A percentile compares a stretch with the other conserved stretches of the same genome.
phyloP scores from a whole-genome alignment of 2,797 vertebrate species.

The Chaetodon trifasciatus region DNA sequence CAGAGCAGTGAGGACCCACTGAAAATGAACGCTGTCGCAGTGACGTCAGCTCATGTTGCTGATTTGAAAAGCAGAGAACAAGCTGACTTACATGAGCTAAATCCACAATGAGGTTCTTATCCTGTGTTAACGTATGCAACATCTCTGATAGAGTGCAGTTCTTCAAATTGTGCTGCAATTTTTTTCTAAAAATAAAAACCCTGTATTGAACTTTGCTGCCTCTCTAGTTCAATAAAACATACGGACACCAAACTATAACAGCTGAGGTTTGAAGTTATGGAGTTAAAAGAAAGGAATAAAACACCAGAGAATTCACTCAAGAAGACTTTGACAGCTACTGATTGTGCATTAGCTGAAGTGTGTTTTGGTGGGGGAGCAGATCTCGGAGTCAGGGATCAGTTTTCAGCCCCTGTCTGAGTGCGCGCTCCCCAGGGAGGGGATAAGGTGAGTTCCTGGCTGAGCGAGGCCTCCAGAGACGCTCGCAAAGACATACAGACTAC shows the following conservation, averaged over 20 bases:
- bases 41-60: background rate
- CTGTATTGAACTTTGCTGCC: background rate
- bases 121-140: background rate
- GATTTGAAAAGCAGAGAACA: constrained; percentile 2
- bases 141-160: background rate
- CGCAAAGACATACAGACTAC: constrained; percentile 19
- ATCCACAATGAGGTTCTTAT: background rate
- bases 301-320: background rate
- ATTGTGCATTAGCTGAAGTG: constrained; percentile 3
- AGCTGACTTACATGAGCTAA: background rate
- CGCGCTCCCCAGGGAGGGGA: constrained; percentile 50
- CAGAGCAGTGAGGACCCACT: background rate
- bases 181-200: background rate
- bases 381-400: constrained; percentile 39
- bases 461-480: constrained; percentile 43
- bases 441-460: constrained; percentile 57
- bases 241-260: background rate
- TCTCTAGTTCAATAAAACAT: background rate
- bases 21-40: background rate
- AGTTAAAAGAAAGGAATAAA: background rate
- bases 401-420: constrained; percentile 56
- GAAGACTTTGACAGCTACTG: constrained; percentile 9
- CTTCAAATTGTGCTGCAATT: background rate
- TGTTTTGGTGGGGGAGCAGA: constrained; percentile 34
- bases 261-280: background rate